Base-by-base conservation (phyloP, 2,113 vertebrate genomes). In the Hylia prasina region DNA sequence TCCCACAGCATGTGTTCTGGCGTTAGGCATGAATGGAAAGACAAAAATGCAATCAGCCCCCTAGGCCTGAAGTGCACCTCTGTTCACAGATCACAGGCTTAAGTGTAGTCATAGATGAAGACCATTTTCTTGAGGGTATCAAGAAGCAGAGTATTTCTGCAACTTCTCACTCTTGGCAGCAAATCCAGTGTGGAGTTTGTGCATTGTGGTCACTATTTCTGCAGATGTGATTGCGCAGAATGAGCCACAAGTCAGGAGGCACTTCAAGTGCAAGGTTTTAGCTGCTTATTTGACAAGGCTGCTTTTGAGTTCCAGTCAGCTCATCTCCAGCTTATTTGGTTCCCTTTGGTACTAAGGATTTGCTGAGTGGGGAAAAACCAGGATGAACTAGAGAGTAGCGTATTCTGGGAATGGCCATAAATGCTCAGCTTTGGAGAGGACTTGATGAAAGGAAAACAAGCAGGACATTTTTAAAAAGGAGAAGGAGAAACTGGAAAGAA, bases 371-470 rank as follows among this genome's bases (percentile, higher is more conserved):
- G 16, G 20, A 42, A 58, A 68, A 51, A 40, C 12, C 31, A 28
- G 48, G 15, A 40, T 48, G 40, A 60, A 6, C 10, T 54, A 2
- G 1, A 20, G 31, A 45, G 37, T 3, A 66, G 54, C n/a, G 0
- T 3, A 1, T 83, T 81, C 39, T 66, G 64, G 63, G 45, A 89
- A 58, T 20, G 24, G 25, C 6, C 5, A 19, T 35, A 37, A 70
- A 47, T 78, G 42, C 47, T 90, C 4, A 37, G 35, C 42, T 75
- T 63, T 0, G 1, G 44, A 61, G 42, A 77, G n/a, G 47, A 28
- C 51, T 39, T 80, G 48, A 44, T 65, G 23, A 57, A 44, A 84
- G 35, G 30, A 48, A 40, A 87, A 33, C 11, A 27, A 70, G 17
- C 8, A 31, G 44, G 51, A 24, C 5, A 3, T 47, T 86, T 86